phyloP scores from a whole-genome alignment of 2,113 vertebrate species.

The Formicarius rufipectus region DNA sequence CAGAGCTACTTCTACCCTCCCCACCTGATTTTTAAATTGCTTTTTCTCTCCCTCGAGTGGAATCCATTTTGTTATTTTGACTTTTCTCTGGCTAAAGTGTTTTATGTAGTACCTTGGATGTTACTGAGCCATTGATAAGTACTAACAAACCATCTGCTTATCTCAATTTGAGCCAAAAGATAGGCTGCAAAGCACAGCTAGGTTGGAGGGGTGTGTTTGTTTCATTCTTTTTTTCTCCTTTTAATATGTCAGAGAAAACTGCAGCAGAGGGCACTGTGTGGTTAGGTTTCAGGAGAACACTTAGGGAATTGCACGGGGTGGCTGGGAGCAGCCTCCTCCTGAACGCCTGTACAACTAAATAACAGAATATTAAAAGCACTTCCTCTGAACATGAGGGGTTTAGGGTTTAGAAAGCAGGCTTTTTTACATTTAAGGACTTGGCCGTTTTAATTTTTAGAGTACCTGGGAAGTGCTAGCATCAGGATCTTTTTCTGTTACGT shows the following conservation, averaged over 20 bases:
- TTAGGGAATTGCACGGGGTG: neutral
- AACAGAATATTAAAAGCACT: slow-evolving; percentile 58
- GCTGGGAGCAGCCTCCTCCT: slow-evolving; percentile 13
- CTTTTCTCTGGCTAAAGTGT: slow-evolving; percentile 16
- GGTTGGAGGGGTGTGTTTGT: neutral
- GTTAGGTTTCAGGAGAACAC: slow-evolving; percentile 57
- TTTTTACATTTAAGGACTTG: slow-evolving; percentile 20
- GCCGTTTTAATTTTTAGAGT: slow-evolving; percentile 55
- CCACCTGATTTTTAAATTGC: slow-evolving; percentile 20
- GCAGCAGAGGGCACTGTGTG: slow-evolving; percentile 72
- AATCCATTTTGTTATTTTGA: slow-evolving; percentile 51
- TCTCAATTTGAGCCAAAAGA: slow-evolving; percentile 48
- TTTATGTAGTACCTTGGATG: slow-evolving; percentile 42
- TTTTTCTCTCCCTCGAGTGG: neutral
- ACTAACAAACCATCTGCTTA: slow-evolving; percentile 54
- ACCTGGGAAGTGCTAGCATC: slow-evolving; percentile 41
- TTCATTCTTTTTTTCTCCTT: neutral
- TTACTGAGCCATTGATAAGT: slow-evolving; percentile 52
- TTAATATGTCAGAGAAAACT: slow-evolving; percentile 36
- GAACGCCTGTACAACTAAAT: slow-evolving; percentile 32
- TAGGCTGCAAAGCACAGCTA: neutral
- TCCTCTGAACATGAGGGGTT: neutral
- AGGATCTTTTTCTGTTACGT: slow-evolving; percentile 12
- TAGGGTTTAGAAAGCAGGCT: slow-evolving; percentile 1
- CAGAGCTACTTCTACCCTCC: neutral